phyloP scores from a whole-genome alignment of 2,797 vertebrate genomes.

The Phylloscopus collybita region DNA sequence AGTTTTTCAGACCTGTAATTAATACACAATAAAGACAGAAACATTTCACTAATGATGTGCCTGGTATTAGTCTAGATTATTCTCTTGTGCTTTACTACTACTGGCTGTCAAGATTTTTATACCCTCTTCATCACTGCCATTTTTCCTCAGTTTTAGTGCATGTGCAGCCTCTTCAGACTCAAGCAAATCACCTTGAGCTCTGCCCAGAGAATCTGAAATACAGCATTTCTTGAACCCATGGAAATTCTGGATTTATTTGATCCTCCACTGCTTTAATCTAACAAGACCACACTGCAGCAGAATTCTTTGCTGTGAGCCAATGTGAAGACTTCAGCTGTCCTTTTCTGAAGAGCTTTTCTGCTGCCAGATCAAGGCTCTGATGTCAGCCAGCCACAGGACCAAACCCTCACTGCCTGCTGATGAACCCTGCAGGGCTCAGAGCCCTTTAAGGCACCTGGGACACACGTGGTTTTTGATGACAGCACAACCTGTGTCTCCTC shows the following conservation, averaged over 20 bases:
- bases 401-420: neutral
- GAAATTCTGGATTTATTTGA: neutral
- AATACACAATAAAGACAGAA: neutral
- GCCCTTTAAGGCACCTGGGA: neutral
- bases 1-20: neutral
- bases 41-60: neutral
- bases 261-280: neutral
- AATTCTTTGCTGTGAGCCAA: neutral
- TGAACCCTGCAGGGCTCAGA: rapidly evolving
- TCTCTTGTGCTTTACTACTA: neutral
- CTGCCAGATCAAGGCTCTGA: neutral
- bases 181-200: neutral
- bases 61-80: neutral
- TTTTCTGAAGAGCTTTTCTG: neutral
- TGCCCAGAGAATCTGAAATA: neutral
- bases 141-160: neutral
- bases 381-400: neutral
- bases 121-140: neutral
- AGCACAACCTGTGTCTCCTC: neutral
- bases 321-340: rapidly evolving
- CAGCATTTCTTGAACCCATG: neutral
- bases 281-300: neutral
- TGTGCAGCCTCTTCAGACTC: neutral
- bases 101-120: neutral
- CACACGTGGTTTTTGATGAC: rapidly evolving